Evolutionary conservation across 37 sponge, comb jelly and placozoan species (phyloP).

Genomic region (Chondrilla cf. caribensis): DNA sequence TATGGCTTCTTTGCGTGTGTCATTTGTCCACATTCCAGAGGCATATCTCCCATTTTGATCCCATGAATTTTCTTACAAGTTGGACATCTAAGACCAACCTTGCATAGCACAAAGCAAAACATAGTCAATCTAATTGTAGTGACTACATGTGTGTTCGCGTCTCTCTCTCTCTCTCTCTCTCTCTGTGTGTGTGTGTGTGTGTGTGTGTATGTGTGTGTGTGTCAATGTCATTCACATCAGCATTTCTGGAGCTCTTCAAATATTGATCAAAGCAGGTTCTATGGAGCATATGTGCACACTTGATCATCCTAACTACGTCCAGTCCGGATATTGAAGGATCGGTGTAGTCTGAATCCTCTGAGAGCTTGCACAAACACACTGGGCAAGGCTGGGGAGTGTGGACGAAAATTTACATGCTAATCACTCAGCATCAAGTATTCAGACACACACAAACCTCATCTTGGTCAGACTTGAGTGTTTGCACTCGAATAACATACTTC

Average conservation of each 20-base stretch:
- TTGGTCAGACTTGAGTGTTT: slow-evolving; percentile 27
- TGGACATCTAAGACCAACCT: slow-evolving; percentile 82
- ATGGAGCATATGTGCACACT: slow-evolving; percentile 77
- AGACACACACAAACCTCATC: slow-evolving; percentile 47
- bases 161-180: too few species aligned
- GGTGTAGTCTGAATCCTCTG: slow-evolving; percentile 53
- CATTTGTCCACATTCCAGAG: slow-evolving; percentile 62
- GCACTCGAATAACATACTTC: slow-evolving; percentile 29
- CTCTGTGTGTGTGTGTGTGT: too few species aligned
- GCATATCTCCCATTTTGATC: slow-evolving; percentile 91
- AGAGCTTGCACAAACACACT: slow-evolving; percentile 62
- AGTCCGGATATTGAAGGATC: neutral
- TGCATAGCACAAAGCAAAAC: too few species aligned
- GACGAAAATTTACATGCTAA: neutral
- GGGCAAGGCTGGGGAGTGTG: slow-evolving; percentile 61
- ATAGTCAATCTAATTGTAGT: too few species aligned
- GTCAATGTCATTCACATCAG: slow-evolving; percentile 26
- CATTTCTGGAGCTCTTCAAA: slow-evolving; percentile 34
- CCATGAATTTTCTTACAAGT: slow-evolving; percentile 90
- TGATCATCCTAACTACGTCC: slow-evolving; percentile 53
- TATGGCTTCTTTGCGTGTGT: slow-evolving; percentile 3
- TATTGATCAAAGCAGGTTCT: slow-evolving; percentile 50
- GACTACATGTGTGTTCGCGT: too few species aligned
- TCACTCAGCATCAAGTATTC: neutral
- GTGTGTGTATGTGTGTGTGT: too few species aligned